Conservation (phyloP, 2,797 vertebrate genomes). For the Acipenser transmontanus region DNA sequence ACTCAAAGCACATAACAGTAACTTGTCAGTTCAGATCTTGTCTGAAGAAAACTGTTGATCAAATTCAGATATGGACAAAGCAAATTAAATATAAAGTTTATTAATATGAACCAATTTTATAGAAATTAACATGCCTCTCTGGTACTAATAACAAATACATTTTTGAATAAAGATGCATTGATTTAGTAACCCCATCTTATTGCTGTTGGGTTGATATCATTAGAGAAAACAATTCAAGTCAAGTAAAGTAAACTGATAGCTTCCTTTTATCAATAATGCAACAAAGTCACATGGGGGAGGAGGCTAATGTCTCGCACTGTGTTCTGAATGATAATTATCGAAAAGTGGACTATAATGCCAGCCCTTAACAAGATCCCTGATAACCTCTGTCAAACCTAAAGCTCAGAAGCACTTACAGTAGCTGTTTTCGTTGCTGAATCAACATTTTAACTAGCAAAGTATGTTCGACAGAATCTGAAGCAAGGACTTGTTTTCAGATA, state of each 20-base stretch:
- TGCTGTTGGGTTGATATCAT: not conserved
- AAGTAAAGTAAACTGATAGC: constrained; percentile 37
- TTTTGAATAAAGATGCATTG: not conserved
- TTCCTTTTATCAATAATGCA: constrained; percentile 51
- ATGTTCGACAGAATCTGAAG: too few relatives aligned
- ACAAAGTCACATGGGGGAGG: constrained; percentile 31
- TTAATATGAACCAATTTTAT: too few relatives aligned
- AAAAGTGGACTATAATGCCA: constrained; percentile 41
- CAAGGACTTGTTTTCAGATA: too few relatives aligned
- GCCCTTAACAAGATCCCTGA: constrained; percentile 15
- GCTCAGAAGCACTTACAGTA: not conserved
- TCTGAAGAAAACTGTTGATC: too few relatives aligned
- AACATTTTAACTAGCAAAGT: too few relatives aligned
- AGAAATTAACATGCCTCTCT: too few relatives aligned
- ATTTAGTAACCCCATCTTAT: not conserved
- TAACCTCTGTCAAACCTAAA: constrained; percentile 4
- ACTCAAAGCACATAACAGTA: too few relatives aligned
- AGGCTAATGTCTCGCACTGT: constrained; percentile 36
- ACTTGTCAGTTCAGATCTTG: too few relatives aligned
- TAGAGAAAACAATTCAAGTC: constrained; percentile 46
- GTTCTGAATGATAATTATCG: constrained; percentile 44
- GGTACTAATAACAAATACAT: too few relatives aligned
- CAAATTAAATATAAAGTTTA: too few relatives aligned
- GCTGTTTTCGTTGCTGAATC: not conserved
- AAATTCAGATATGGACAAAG: too few relatives aligned